Base-by-base conservation (phyloP, 2,888 invertebrate genomes). In the Trachelus iudaicus region DNA sequence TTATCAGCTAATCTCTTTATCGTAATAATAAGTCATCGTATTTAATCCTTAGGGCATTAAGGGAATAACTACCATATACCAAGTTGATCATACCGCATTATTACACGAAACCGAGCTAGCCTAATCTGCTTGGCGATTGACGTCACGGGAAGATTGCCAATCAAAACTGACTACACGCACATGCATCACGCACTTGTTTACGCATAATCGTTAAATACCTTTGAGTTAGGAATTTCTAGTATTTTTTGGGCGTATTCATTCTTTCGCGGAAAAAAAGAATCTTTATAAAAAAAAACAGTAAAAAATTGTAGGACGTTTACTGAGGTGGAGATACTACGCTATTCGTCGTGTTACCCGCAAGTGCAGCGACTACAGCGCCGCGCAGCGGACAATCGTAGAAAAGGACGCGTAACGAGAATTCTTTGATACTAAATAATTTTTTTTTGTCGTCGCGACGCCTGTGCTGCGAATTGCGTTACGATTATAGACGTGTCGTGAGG, bases 1-100 rank as follows among this genome's bases (percentile, higher is more conserved):
- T 89, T 87, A 87, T 86, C 86, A 83, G 84, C 85, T 85, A 84
- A 80, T 79, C 84, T 83, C 80, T 80, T 83, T 78, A 81, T 83
- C 79, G 79, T 81, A 79, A 80, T 81, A 79, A 80, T 82, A 83
- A 83, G 75, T 79, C 81, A 83, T 85, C 80, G 56, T 76, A 79
- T 81, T 56, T 75, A 77, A 77, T 75, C 73, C 35, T 73, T 81
- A 79, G 78, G 77, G 79, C 77, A 76, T 79, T 77, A 79, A 76
- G 79, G 75, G 78, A 79, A 78, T 80, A 79, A 83, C 80, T 78
- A 80, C 78, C 79, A 76, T 75, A 83, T 82, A 84, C 81, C 77
- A 81, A 83, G 82, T 84, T 81, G 79, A 82, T 81, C 80, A 83
- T 84, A 82, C 81, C 83, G 82, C 83, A 77, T 56, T 69, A 69